Conservation (phyloP, 2,113 vertebrate species). For the Crocuta crocuta region DNA sequence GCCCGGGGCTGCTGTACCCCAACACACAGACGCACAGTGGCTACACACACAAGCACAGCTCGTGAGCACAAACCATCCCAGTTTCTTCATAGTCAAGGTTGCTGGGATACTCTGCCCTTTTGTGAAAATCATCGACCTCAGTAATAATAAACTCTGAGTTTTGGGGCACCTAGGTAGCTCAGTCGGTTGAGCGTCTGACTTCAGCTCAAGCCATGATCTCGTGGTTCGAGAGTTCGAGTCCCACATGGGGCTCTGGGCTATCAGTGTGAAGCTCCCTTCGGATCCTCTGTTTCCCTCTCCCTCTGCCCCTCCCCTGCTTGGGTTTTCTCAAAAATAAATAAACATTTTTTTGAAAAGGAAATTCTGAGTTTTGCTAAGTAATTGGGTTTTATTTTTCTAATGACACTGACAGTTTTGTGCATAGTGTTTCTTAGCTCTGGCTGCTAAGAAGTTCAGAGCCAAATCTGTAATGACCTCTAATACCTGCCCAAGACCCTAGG, state of each 20-base stretch:
- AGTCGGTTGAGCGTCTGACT: too few relatives aligned
- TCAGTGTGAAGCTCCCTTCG: too few relatives aligned
- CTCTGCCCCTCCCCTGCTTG: too few relatives aligned
- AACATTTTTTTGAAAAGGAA: not conserved
- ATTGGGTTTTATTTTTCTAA: not conserved
- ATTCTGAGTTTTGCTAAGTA: not conserved
- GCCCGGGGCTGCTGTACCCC: not conserved
- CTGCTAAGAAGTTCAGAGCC: not conserved
- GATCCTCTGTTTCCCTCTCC: too few relatives aligned
- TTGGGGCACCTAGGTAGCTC: not conserved
- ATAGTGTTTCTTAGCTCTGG: not conserved
- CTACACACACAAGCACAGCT: not conserved
- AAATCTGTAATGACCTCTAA: not conserved
- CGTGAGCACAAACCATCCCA: rapidly evolving
- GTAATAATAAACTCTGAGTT: not conserved
- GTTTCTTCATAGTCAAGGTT: not conserved
- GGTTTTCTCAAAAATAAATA: too few relatives aligned
- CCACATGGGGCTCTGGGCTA: too few relatives aligned
- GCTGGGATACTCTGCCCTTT: not conserved
- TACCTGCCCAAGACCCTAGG: not conserved
- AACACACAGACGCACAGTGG: not conserved
- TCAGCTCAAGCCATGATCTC: too few relatives aligned
- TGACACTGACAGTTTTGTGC: not conserved
- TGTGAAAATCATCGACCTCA: not conserved
- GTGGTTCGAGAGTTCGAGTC: too few relatives aligned